These are phyloP conservation scores for Acronicta alni DNA, from an alignment of 2,888 invertebrate genomes.

Conservation along the genomic window DNA sequence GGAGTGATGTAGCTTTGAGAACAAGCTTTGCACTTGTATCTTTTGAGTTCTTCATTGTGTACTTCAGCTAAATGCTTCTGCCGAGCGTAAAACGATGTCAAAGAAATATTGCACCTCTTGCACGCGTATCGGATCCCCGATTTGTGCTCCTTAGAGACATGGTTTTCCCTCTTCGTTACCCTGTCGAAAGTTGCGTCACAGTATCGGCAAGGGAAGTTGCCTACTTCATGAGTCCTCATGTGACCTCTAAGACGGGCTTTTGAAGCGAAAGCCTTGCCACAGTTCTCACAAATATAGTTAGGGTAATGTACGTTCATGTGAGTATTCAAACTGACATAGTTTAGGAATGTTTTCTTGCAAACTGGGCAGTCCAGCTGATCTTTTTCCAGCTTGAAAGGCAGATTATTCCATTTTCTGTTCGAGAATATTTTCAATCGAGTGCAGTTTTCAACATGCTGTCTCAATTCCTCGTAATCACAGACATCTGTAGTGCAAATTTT, in stretches of 20 bases:
- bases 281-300: conserved; percentile 86
- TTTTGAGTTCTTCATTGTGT: conserved; percentile 82
- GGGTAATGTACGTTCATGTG: conserved; percentile 88
- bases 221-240: conserved; percentile 86
- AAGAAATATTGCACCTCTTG: conserved; percentile 78
- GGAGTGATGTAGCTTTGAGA: conserved; percentile 85
- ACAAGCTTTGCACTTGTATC: conserved; percentile 85
- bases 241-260: conserved; percentile 85
- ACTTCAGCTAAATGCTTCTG: conserved; percentile 85
- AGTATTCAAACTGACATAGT: conserved; percentile 81
- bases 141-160: conserved; percentile 84
- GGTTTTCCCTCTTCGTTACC: conserved; percentile 82
- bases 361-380: conserved; percentile 83
- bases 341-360: conserved; percentile 80
- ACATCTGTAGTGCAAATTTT: conserved; percentile 78
- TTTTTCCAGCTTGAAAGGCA: conserved; percentile 83
- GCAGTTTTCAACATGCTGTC: conserved; percentile 74
- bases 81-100: conserved; percentile 81
- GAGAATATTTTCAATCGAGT: conserved; percentile 64
- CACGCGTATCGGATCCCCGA: conserved; percentile 81
- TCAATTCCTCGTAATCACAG: conserved; percentile 69
- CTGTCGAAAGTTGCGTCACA: conserved; percentile 80
- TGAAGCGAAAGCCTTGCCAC: conserved; percentile 88
- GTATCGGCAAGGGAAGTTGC: conserved; percentile 79
- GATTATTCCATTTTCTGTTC: conserved; percentile 69